Base-by-base conservation (phyloP, 2,113 vertebrate genomes). In the Dasypus novemcinctus region DNA sequence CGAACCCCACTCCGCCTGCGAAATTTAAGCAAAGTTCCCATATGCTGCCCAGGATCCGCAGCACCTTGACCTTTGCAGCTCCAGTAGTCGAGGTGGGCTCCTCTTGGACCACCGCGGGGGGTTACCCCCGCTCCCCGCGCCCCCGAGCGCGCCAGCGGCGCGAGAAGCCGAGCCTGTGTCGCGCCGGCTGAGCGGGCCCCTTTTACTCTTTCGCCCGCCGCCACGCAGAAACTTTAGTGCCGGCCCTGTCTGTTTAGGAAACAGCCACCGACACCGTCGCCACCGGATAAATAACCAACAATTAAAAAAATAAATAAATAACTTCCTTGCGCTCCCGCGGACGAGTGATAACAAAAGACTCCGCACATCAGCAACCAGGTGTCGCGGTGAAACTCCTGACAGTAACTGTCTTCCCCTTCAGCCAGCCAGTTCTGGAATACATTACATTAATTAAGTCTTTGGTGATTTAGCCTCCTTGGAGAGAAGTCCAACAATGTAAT, bases 391-490 rank as follows among this genome's bases (percentile, higher is more conserved):
- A 99, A 98, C 99, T 99, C 99, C 99, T 99, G 99, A 99, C 99
- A 99, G 99, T 99, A 99, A 99, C 99, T 98, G 99, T 99, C 99
- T 99, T 98, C 98, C 98, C 97, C 98, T 98, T 98, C 98, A 99
- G 99, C 99, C 99, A 98, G 98, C 98, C 98, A 99, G 99, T 99
- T 99, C 99, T 98, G 98, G 99, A 99, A 99, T 99, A 99, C 99
- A 99, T 99, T 99, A 99, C 98, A 99, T 99, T 99, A 99, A 99
- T 99, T 99, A 99, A 99, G 99, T 99, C 99, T 99, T 99, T 98
- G 98, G 99, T 99, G 99, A 99, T 99, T 99, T 99, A 99, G 99
- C 98, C 98, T 99, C 99, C 99, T 99, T 98, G 98, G 99, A 99
- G 99, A 98, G 98, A 99, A 99, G 99, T 99, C 99, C 99, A 99